A percentile compares a stretch with the other conserved stretches of the same genome.
Conservation (phyloP, 1,140 invertebrate species). For the Sarcophaga bullata region DNA sequence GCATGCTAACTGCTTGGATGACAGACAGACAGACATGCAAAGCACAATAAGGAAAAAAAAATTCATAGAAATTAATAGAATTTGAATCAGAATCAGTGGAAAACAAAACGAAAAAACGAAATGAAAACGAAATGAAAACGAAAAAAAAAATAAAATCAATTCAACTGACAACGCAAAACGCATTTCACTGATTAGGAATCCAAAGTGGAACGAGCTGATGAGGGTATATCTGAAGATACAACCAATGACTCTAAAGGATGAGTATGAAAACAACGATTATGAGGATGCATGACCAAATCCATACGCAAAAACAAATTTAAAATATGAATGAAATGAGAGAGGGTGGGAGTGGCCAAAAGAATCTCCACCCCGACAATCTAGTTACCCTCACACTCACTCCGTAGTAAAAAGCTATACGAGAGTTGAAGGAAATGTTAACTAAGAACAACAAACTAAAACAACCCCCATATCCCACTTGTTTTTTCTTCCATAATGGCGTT, state of each 20-base stretch:
- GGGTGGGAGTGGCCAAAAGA: neutral
- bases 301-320: conserved; percentile 62
- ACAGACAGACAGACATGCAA: too few relatives aligned
- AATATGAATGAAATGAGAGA: conserved; percentile 44
- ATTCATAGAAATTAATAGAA: too few relatives aligned
- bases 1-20: too few relatives aligned
- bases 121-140: neutral
- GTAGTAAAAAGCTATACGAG: too few relatives aligned
- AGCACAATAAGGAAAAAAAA: too few relatives aligned
- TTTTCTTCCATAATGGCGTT: conserved; percentile 48
- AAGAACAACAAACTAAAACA: conserved; percentile 41
- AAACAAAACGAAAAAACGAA: too few relatives aligned
- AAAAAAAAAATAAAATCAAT: conserved; percentile 34
- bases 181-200: conserved; percentile 60
- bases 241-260: conserved; percentile 19
- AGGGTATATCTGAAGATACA: neutral
- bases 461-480: conserved; percentile 62
- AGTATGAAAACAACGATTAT: conserved; percentile 33
- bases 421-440: too few relatives aligned
- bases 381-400: too few relatives aligned
- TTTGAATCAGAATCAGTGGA: too few relatives aligned
- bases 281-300: conserved; percentile 53
- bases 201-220: conserved; percentile 25
- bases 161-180: conserved; percentile 51
- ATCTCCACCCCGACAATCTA: too few relatives aligned